These are phyloP conservation scores for Lepidotrigona ventralis DNA, from an alignment of 1,140 invertebrate species.

Conservation along the genomic window DNA sequence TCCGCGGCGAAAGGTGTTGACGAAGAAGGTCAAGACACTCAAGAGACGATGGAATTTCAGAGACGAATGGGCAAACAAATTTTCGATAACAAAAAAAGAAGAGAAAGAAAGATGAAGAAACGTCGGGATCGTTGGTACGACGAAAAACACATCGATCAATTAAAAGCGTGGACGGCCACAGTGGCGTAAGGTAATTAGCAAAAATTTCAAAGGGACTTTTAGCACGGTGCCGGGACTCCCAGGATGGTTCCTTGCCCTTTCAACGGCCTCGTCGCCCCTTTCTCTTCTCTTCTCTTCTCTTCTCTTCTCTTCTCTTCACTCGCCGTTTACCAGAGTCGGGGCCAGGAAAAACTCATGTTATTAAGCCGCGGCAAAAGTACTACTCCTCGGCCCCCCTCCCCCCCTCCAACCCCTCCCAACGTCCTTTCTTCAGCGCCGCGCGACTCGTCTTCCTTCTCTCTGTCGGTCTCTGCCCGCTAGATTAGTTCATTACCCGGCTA, in stretches of 20 bases:
- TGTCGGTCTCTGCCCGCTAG: conserved; percentile 55
- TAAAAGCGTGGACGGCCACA: not conserved
- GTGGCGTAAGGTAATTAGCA: conserved; percentile 30
- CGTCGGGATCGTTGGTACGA: not conserved
- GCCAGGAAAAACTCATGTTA: conserved; percentile 70
- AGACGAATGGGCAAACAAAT: too few species aligned
- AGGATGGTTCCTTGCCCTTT: conserved; percentile 33
- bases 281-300: too few species aligned
- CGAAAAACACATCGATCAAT: conserved; percentile 5
- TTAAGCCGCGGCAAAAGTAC: conserved; percentile 68
- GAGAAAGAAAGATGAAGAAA: too few species aligned
- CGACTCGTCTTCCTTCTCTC: conserved; percentile 32
- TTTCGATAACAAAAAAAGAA: not conserved
- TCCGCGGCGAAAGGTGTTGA: too few species aligned
- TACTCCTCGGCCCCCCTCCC: conserved; percentile 46
- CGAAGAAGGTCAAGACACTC: too few species aligned
- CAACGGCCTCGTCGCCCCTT: not conserved
- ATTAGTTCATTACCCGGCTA: conserved; percentile 72
- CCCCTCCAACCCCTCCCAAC: not conserved
- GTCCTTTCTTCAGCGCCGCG: conserved; percentile 39
- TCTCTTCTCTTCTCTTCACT: not conserved
- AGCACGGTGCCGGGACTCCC: not conserved
- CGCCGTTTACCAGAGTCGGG: conserved; percentile 53
- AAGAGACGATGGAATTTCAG: too few species aligned
- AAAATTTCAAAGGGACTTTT: conserved; percentile 33